Evolutionary conservation across 1,140 invertebrate genomes (phyloP).

Genomic region (Zophobas atratus): DNA sequence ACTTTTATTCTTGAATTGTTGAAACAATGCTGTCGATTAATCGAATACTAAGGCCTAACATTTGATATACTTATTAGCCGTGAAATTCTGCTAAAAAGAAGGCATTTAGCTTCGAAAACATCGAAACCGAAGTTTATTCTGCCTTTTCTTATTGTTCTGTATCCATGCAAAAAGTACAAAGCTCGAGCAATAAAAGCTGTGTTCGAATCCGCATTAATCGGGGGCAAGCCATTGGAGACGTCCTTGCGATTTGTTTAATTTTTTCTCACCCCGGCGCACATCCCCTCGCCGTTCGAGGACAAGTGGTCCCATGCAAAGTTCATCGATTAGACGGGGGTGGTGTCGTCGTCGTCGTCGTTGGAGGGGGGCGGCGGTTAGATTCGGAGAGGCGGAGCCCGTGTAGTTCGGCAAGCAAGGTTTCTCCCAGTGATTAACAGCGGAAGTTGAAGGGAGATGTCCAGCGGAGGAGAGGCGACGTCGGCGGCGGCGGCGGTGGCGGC

Average conservation of each 20-base stretch:
- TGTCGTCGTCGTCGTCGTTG: conserved; percentile 11
- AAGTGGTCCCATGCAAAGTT: conserved; percentile 48
- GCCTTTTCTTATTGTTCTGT: too few relatives aligned
- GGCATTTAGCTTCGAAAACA: too few relatives aligned
- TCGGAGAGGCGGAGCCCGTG: conserved; percentile 13
- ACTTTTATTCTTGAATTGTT: too few relatives aligned
- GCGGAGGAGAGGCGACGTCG: conserved; percentile 16
- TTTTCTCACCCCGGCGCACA: not conserved
- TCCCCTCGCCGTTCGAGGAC: conserved; percentile 15
- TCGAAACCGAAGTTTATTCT: too few relatives aligned
- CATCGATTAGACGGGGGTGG: conserved; percentile 47
- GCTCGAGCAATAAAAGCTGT: too few relatives aligned
- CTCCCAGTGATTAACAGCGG: conserved; percentile 38
- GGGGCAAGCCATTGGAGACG: too few relatives aligned
- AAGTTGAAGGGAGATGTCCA: conserved; percentile 39
- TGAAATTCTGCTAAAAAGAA: too few relatives aligned
- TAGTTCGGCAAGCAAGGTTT: conserved; percentile 28
- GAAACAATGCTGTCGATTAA: too few relatives aligned
- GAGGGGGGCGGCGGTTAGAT: conserved; percentile 9
- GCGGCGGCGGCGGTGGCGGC: conserved; percentile 8
- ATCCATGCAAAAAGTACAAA: too few relatives aligned
- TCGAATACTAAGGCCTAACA: too few relatives aligned
- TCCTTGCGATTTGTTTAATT: conserved; percentile 3
- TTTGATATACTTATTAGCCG: too few relatives aligned
- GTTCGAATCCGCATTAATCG: too few relatives aligned